phyloP scores from a whole-genome alignment of 2,888 invertebrate species.

The Megastigmus dorsalis region DNA sequence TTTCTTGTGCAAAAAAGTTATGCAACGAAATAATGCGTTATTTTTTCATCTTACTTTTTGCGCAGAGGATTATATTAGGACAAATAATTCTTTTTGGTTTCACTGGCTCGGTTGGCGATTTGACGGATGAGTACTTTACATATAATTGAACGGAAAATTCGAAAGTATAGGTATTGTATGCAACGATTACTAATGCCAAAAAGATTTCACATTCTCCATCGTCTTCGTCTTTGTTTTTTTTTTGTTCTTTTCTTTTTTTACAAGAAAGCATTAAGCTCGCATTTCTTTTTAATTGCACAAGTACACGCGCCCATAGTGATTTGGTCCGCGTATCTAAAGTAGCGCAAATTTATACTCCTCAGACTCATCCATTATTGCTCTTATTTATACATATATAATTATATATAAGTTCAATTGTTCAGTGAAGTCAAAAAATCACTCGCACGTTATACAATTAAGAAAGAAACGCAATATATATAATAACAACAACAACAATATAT shows the following conservation, averaged over 20 bases:
- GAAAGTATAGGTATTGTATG: background rate
- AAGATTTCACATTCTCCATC: background rate
- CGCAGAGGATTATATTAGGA: slow-evolving; percentile 7
- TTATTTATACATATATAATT: slow-evolving; percentile 10
- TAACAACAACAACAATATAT: slow-evolving; percentile 32
- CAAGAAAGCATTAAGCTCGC: slow-evolving; percentile 1
- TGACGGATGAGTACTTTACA: slow-evolving; percentile 39
- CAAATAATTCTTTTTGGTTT: slow-evolving; percentile 4
- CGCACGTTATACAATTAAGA: slow-evolving; percentile 6
- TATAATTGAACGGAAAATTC: background rate
- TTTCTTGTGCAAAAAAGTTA: slow-evolving; percentile 4
- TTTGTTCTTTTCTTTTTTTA: background rate
- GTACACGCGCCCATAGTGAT: background rate
- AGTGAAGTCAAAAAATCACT: slow-evolving; percentile 12
- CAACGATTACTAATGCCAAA: no score
- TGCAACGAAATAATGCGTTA: slow-evolving; percentile 18
- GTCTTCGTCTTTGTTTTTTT: background rate
- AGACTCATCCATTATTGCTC: slow-evolving; percentile 48
- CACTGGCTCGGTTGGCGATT: slow-evolving; percentile 49
- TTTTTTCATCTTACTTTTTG: background rate
- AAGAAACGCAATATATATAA: slow-evolving; percentile 15
- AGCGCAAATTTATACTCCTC: background rate
- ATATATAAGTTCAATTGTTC: slow-evolving; percentile 7
- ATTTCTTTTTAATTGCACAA: background rate
- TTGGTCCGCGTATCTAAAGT: background rate